Evolutionary conservation across 1,140 invertebrate genomes (phyloP), one percentile per base, ranked within the genome.

Genomic region (Copidosoma floridanum): DNA sequence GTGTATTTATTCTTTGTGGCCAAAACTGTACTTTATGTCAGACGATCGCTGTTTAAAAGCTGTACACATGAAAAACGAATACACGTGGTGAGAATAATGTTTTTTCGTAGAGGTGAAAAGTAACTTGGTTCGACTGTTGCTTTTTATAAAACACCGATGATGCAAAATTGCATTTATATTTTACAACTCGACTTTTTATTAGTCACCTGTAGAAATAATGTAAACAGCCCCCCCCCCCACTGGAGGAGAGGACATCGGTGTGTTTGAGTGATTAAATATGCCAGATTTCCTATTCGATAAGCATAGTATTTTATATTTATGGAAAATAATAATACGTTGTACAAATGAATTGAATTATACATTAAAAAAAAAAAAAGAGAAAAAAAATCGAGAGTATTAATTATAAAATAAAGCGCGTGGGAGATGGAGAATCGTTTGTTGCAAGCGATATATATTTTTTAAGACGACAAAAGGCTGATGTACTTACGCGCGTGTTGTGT

Each of bases 191-290:
- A 58, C 47, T 44, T 58, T 51, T 38, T 43, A 27, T 47, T 29
- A 37, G 40, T 43, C 27, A 58, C 48, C 20, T 21, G 23, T 52
- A n/a, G n/a, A n/a, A n/a, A n/a, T n/a, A n/a, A n/a, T n/a, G n/a
- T n/a, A n/a, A n/a, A n/a, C n/a, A n/a, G n/a, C n/a, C n/a, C n/a
- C n/a, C n/a, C n/a, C n/a, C n/a, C n/a, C n/a, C n/a, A n/a, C n/a
- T n/a, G n/a, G n/a, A n/a, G n/a, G n/a, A n/a, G n/a, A 43, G 50
- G 32, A 61, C 64, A 74, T 70, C 63, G 62, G 64, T 65, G 63
- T 68, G 65, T 72, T 74, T 72, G 65, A 69, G 66, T 16, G 66
- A 67, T 68, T 70, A 71, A 74, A 72, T 72, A 69, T 59, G 14
- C 56, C 64, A 61, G 61, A 48, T 65, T 70, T 52, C 66, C 51